A percentile compares a stretch with the other conserved stretches of the same genome.
These are phyloP conservation scores for Rhamnusium bicolor DNA, from an alignment of 2,888 invertebrate genomes.

Conservation along the genomic window DNA sequence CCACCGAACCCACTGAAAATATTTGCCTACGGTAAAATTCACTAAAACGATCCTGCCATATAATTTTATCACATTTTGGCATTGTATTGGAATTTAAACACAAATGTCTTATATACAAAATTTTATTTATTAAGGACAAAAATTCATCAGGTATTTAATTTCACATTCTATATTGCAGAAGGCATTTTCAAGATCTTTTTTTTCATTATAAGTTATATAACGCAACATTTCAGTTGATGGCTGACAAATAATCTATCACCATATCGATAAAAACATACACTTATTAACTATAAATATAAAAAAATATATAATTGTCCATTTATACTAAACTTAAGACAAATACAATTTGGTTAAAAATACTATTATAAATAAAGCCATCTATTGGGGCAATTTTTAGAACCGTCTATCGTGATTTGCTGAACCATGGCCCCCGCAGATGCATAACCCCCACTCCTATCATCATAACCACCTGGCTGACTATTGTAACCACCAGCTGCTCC, in stretches of 20 bases:
- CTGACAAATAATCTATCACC: slow-evolving; percentile 20
- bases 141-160: slow-evolving; percentile 13
- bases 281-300: slow-evolving; percentile 29
- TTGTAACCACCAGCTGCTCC: slow-evolving; percentile 50
- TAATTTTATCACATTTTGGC: slow-evolving; percentile 11
- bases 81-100: slow-evolving; percentile 11
- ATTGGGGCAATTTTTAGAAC: slow-evolving; percentile 55
- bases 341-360: slow-evolving; percentile 41
- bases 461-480: slow-evolving; percentile 51
- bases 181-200: slow-evolving; percentile 24
- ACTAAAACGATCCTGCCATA: too few relatives aligned
- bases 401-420: slow-evolving; percentile 61
- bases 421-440: slow-evolving; percentile 57
- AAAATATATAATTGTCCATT: slow-evolving; percentile 26
- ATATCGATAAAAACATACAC: slow-evolving; percentile 28
- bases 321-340: slow-evolving; percentile 30
- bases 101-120: slow-evolving; percentile 23
- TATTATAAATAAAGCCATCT: slow-evolving; percentile 38
- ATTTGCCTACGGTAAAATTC: too few relatives aligned
- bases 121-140: slow-evolving; percentile 15
- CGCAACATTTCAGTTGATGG: slow-evolving; percentile 4
- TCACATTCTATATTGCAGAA: slow-evolving; percentile 26
- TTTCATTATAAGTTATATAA: slow-evolving; percentile 12
- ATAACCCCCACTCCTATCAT: slow-evolving; percentile 57
- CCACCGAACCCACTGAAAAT: too few relatives aligned